Percentiles rank a stretch among this genome's conserved stretches.
phyloP scores from a whole-genome alignment of 2,888 invertebrate species.

The Dysmachus trigonus region DNA sequence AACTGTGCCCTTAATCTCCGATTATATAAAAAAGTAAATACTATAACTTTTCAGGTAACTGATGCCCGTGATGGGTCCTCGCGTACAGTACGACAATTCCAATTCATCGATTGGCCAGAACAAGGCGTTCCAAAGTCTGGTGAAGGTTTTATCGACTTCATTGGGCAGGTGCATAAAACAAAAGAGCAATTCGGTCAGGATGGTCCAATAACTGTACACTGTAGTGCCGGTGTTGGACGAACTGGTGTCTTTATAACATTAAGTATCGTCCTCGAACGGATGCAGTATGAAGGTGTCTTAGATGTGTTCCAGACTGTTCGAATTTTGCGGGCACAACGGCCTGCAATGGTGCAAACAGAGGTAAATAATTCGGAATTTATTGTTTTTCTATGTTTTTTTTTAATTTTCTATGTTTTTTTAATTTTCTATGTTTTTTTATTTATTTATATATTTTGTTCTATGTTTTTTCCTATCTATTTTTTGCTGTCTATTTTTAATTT shows the following conservation, averaged over 20 bases:
- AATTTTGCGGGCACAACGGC: slow-evolving; percentile 96
- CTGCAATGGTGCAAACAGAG: slow-evolving; percentile 99
- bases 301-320: slow-evolving; percentile 99
- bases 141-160: slow-evolving; percentile 99
- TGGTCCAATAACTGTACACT: slow-evolving; percentile 98
- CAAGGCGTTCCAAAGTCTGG: slow-evolving; percentile 97
- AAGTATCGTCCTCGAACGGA: slow-evolving; percentile 96
- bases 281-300: slow-evolving; percentile 98
- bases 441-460: too few species aligned
- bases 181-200: slow-evolving; percentile 99
- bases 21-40: not conserved
- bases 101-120: slow-evolving; percentile 96
- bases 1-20: not conserved
- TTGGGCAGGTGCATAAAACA: slow-evolving; percentile 99
- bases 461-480: too few species aligned
- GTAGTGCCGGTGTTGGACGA: slow-evolving; percentile 98
- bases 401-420: not conserved
- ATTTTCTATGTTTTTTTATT: not conserved
- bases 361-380: slow-evolving; percentile 68
- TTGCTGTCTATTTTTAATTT: too few species aligned
- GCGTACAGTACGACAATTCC: slow-evolving; percentile 94
- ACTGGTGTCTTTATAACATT: slow-evolving; percentile 98
- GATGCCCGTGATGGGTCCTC: slow-evolving; percentile 98
- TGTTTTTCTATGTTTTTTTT: not conserved
- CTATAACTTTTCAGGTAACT: slow-evolving; percentile 72